Base-by-base conservation (phyloP, 2,113 vertebrate species). In the Leptocoma aspasia region DNA sequence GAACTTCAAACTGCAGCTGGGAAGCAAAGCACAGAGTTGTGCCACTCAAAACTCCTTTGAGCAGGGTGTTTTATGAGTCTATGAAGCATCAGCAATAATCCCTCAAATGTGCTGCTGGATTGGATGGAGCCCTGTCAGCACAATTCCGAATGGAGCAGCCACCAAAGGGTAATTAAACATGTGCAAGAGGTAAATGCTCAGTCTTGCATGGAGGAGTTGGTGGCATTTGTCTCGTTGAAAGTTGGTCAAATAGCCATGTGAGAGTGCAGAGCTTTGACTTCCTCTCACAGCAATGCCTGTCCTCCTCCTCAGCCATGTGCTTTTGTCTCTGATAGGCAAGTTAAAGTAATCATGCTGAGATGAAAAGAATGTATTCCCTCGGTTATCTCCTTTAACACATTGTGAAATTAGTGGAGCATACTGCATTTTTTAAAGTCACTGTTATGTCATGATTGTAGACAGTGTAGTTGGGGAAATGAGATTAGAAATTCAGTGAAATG, bases 401-500 rank as follows among this genome's bases (percentile, higher is more conserved):
- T 97, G 95, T 91, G 86, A 97, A 97, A 96, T 96, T 96, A 96
- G 96, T 91, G 85, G 92, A 96, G 92, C 91, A 88, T 93, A 56
- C 86, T 95, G 90, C 95, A 82, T 93, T 95, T 93, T 96, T 97
- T 97, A 42, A 97, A 96, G 86, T 88, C 89, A 73, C 78, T 96
- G 79, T 76, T 73, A 75, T 94, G 75, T 94, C 97, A 95, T 94
- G 93, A 95, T 95, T 53, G 28, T 96, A 96, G 89, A 69, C 71
- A 86, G 70, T 82, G 69, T 95, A 94, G 95, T 97, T 88, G 94
- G 89, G 96, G 94, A 97, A 97, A 96, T 96, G 91, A 96, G 89
- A 97, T 97, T 96, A 97, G 91, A 96, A 86, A 90, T 90, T 96
- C 94, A 95, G 96, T 95, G 97, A 97, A 97, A 94, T 96, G 90